A percentile compares a stretch with the other conserved stretches of the same genome.
phyloP scores from a whole-genome alignment of 37 sponge, comb jelly and placozoan species.

The Spongilla lacustris region DNA sequence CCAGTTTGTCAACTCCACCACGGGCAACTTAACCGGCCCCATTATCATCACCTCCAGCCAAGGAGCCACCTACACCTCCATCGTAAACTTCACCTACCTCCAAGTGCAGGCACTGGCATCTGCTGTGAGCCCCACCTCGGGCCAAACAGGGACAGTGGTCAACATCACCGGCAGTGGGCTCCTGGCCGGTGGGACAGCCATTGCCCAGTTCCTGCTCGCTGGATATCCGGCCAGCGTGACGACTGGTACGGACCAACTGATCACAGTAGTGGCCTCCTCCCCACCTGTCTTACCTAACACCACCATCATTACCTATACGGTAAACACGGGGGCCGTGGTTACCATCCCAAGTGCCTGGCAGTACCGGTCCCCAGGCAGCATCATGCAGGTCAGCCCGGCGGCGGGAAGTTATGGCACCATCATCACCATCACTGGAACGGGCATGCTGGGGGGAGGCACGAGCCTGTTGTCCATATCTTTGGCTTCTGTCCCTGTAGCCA shows the following conservation, averaged over 20 bases:
- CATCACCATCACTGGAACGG: slow-evolving; percentile 64
- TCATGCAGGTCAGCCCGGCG: slow-evolving; percentile 42
- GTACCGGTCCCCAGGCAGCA: slow-evolving; percentile 46
- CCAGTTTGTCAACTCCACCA: slow-evolving; percentile 11
- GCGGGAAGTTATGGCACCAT: slow-evolving; percentile 61
- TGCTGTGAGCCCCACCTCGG: slow-evolving; percentile 47
- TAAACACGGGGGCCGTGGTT: slow-evolving; percentile 37
- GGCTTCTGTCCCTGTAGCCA: slow-evolving; percentile 14
- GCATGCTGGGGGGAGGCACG: slow-evolving; percentile 60
- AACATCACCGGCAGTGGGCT: slow-evolving; percentile 43
- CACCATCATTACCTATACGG: slow-evolving; percentile 29
- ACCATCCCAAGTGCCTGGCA: slow-evolving; percentile 42
- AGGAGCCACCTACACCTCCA: slow-evolving; percentile 23
- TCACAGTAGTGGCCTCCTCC: slow-evolving; percentile 23
- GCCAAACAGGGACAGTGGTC: slow-evolving; percentile 74
- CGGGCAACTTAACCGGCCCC: slow-evolving; percentile 32
- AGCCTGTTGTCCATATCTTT: slow-evolving; percentile 22
- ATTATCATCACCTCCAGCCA: slow-evolving; percentile 11
- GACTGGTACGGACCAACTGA: background rate
- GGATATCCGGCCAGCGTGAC: slow-evolving; percentile 26
- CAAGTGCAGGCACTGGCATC: slow-evolving; percentile 38
- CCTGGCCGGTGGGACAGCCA: slow-evolving; percentile 36
- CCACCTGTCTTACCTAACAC: background rate
- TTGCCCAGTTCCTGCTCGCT: slow-evolving; percentile 24
- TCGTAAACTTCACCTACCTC: slow-evolving; percentile 43